Evolutionary conservation across 2,888 invertebrate genomes (phyloP).

Genomic region (Oithona nana): DNA sequence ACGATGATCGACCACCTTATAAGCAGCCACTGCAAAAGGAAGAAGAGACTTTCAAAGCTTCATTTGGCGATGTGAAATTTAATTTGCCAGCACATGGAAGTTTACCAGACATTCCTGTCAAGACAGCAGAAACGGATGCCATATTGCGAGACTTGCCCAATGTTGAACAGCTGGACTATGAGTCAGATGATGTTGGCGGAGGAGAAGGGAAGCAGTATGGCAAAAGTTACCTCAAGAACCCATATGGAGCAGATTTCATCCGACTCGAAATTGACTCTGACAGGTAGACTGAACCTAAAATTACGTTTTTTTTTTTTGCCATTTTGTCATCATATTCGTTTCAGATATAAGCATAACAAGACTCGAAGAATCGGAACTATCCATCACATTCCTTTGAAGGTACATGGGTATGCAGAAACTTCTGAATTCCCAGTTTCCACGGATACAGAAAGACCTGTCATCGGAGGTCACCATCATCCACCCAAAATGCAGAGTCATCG

Average conservation of each 20-base stretch:
- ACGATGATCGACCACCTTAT: neutral
- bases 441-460: neutral
- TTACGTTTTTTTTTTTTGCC: too few species aligned
- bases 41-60: neutral
- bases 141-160: neutral
- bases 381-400: conserved; percentile 6
- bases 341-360: neutral
- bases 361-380: neutral
- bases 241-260: conserved; percentile 12
- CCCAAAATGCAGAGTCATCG: neutral
- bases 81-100: neutral
- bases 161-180: neutral
- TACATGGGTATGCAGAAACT: neutral
- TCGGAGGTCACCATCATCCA: neutral
- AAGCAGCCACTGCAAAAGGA: neutral
- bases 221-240: conserved; percentile 1
- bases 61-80: neutral
- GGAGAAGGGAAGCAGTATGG: neutral
- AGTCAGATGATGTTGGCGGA: neutral
- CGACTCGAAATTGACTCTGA: conserved; percentile 10
- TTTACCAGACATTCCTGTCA: neutral
- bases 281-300: too few species aligned
- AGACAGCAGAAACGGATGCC: neutral
- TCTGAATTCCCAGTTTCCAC: neutral
- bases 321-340: too few species aligned